Evolutionary conservation across 2,113 vertebrate species (phyloP).

Genomic region (Crotophaga sulcirostris): DNA sequence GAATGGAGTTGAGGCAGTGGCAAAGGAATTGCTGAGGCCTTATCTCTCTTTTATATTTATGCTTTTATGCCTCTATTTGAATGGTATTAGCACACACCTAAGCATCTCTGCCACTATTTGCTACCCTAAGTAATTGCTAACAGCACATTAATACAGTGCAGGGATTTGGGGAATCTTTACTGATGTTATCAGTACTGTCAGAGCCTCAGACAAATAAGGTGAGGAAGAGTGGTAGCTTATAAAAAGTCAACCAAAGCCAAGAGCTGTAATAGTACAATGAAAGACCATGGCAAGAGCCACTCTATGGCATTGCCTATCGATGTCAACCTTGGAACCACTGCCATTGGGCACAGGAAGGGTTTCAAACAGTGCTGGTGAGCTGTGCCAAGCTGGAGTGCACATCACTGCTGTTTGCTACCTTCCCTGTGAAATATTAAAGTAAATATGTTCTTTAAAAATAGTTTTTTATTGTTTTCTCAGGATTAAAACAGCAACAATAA

Average conservation of each 20-base stretch:
- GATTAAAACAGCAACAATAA: not conserved
- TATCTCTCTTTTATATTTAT: not conserved
- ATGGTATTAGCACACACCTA: rapidly evolving
- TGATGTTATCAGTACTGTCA: not conserved
- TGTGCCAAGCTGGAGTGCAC: not conserved
- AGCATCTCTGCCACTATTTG: not conserved
- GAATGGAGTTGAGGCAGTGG: rapidly evolving
- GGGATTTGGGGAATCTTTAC: not conserved
- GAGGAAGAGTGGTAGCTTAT: not conserved
- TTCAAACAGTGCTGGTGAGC: not conserved
- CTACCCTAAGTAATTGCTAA: not conserved
- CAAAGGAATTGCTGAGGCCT: not conserved
- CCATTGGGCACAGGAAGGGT: rapidly evolving
- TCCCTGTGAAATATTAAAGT: not conserved
- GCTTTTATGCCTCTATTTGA: not conserved
- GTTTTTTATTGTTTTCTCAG: not conserved
- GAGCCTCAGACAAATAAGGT: not conserved
- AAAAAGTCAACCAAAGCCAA: not conserved
- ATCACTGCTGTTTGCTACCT: not conserved
- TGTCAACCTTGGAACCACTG: not conserved
- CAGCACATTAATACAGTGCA: not conserved
- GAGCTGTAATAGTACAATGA: not conserved
- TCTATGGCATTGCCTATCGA: not conserved
- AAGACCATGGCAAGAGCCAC: not conserved
- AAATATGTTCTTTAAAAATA: not conserved